Evolutionary conservation across 2,797 vertebrate genomes (phyloP).

Genomic region (Acanthornis magna): DNA sequence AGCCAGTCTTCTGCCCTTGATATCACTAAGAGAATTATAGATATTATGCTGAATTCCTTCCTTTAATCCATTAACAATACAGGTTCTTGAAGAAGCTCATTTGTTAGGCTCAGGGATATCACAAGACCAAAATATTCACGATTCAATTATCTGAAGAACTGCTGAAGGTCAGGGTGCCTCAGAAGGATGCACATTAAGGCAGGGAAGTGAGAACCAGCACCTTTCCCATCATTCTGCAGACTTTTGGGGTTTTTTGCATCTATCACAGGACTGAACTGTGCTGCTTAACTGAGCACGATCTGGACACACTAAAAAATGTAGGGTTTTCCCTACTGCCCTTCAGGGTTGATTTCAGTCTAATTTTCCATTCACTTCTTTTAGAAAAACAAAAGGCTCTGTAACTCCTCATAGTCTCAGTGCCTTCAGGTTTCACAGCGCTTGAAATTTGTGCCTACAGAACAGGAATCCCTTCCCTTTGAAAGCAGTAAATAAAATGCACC

Average conservation of each 20-base stretch:
- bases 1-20: neutral
- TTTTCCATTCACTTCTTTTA: neutral
- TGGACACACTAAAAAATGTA: neutral
- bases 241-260: neutral
- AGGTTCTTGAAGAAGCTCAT: conserved; percentile 12
- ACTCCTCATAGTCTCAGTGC: neutral
- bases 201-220: neutral
- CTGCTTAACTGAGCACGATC: neutral
- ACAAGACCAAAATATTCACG: neutral
- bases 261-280: neutral
- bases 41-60: neutral
- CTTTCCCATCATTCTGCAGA: neutral
- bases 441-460: neutral
- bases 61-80: neutral
- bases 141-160: neutral
- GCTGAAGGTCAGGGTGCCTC: neutral
- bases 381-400: neutral
- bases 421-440: neutral
- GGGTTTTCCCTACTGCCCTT: neutral
- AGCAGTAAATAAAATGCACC: neutral
- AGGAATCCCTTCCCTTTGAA: neutral
- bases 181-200: neutral
- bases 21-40: neutral
- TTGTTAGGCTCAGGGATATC: neutral
- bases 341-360: neutral